Conservation (phyloP, 1,140 invertebrate species). For the Drosophila fuyamai region DNA sequence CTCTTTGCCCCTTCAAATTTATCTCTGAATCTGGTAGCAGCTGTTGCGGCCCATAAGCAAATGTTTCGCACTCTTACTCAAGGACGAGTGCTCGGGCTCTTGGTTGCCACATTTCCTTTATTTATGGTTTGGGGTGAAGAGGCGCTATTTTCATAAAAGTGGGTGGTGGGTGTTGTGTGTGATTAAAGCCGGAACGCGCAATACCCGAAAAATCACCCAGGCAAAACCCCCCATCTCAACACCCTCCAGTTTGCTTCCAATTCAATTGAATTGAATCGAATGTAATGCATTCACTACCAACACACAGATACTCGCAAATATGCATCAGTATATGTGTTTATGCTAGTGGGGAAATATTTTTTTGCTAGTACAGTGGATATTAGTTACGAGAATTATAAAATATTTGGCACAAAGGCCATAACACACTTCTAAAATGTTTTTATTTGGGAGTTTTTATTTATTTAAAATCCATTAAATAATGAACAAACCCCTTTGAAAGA, state of each 20-base stretch:
- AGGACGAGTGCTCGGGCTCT: conserved; percentile 14
- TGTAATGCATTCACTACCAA: conserved; percentile 38
- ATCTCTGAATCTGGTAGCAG: conserved; percentile 51
- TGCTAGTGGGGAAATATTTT: conserved; percentile 27
- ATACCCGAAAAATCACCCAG: not conserved
- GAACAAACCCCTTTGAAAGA: too few species aligned
- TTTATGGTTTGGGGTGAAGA: conserved; percentile 54
- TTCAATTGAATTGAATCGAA: conserved; percentile 69
- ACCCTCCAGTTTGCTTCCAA: conserved; percentile 30
- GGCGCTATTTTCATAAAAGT: conserved; percentile 45
- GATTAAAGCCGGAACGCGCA: conserved; percentile 45
- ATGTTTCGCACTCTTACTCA: conserved; percentile 31
- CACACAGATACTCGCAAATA: conserved; percentile 14
- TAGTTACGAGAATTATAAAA: too few species aligned
- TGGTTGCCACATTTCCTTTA: conserved; percentile 41
- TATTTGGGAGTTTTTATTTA: too few species aligned
- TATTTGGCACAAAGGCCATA: too few species aligned
- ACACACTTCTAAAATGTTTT: too few species aligned
- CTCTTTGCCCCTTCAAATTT: conserved; percentile 11
- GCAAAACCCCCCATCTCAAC: not conserved
- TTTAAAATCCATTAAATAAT: too few species aligned
- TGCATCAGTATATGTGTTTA: conserved; percentile 13
- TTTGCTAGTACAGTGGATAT: conserved; percentile 16
- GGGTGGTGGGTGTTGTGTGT: conserved; percentile 29
- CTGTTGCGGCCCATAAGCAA: conserved; percentile 64